Evolutionary conservation across 2,888 invertebrate genomes (phyloP).

Genomic region (Polia nebulosa): DNA sequence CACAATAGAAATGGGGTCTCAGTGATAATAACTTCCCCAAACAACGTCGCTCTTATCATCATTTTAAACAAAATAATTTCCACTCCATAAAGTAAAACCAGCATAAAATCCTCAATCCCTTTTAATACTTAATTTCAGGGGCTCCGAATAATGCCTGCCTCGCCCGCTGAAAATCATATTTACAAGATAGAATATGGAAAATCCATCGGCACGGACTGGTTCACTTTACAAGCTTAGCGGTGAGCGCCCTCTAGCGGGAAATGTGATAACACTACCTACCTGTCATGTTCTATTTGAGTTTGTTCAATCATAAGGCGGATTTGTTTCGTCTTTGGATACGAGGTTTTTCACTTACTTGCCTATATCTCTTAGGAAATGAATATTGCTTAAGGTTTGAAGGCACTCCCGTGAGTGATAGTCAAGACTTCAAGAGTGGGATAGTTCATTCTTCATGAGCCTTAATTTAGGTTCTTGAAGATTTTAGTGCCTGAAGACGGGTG

Average conservation of each 20-base stretch:
- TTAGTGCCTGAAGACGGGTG: no score
- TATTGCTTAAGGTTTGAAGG: no score
- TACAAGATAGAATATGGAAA: constrained; percentile 66
- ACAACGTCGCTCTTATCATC: constrained; percentile 1
- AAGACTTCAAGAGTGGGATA: not conserved
- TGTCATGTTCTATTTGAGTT: constrained; percentile 28
- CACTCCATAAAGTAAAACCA: constrained; percentile 30
- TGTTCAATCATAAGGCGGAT: constrained; percentile 39
- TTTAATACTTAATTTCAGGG: constrained; percentile 40
- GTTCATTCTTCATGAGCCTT: not conserved
- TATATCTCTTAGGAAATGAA: not conserved
- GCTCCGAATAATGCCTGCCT: constrained; percentile 30
- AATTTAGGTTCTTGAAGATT: not conserved
- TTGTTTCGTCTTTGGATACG: constrained; percentile 13
- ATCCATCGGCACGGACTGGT: constrained; percentile 60
- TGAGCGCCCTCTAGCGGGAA: constrained; percentile 35
- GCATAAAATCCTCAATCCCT: constrained; percentile 28
- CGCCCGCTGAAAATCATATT: constrained; percentile 64
- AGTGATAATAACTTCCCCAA: not conserved
- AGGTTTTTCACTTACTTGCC: not conserved
- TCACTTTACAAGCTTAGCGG: constrained; percentile 47
- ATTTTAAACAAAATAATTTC: constrained; percentile 21
- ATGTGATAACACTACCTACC: constrained; percentile 23
- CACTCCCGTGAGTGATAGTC: not conserved
- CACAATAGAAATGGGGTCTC: not conserved